phyloP scores from a whole-genome alignment of 2,113 vertebrate genomes.

The Trinectes maculatus region DNA sequence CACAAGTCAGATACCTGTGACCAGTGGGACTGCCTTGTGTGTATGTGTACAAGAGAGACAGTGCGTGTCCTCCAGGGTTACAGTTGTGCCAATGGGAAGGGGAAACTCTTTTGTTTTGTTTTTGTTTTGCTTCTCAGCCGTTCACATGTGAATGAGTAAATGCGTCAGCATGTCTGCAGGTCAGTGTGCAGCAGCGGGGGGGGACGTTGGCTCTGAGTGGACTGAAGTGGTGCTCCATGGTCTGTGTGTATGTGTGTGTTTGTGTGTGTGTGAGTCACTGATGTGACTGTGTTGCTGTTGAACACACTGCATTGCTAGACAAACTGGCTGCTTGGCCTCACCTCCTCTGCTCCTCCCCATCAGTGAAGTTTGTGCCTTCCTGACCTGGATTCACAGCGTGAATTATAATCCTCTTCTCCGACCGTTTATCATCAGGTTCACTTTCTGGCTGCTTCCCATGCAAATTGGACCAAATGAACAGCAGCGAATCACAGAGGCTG shows the following conservation, averaged over 20 bases:
- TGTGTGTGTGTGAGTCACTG: too few species aligned
- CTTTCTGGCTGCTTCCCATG: conserved; percentile 1
- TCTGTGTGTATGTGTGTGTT: too few species aligned
- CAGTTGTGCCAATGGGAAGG: too few species aligned
- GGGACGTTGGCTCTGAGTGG: too few species aligned
- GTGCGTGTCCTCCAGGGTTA: too few species aligned
- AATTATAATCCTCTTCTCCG: neutral
- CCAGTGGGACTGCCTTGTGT: conserved; percentile 12
- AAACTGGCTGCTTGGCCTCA: neutral
- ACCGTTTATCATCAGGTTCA: neutral
- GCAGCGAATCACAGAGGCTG: neutral
- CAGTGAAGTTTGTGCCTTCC: neutral
- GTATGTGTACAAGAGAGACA: conserved; percentile 16
- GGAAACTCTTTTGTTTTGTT: too few species aligned
- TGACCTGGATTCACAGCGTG: neutral
- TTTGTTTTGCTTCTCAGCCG: too few species aligned
- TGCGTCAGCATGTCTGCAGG: too few species aligned
- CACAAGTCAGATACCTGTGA: conserved; percentile 26
- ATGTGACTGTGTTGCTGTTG: neutral
- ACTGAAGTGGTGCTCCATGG: too few species aligned
- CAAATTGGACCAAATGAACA: conserved; percentile 39
- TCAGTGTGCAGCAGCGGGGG: too few species aligned
- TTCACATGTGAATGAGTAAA: too few species aligned
- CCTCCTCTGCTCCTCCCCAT: neutral
- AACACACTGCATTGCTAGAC: neutral